Conservation (phyloP, 2,888 invertebrate species). For the Ischnura elegans region DNA sequence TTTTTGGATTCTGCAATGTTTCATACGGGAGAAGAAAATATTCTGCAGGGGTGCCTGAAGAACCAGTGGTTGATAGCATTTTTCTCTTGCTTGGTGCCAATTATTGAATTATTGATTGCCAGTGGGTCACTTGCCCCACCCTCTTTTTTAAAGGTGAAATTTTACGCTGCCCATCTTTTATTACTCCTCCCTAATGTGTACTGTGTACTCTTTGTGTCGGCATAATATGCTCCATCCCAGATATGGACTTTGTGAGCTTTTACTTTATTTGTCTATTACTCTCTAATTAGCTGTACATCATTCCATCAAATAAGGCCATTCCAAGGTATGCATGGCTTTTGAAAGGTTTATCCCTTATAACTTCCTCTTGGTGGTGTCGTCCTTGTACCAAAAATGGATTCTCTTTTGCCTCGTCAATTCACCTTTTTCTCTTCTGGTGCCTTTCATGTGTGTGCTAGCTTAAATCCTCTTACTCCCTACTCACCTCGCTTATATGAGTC, state of each 20-base stretch:
- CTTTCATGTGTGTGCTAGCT: conserved; percentile 17
- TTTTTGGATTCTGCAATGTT: not conserved
- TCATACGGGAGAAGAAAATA: not conserved
- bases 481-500: conserved; percentile 36
- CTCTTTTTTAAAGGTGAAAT: not conserved
- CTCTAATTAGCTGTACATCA: not conserved
- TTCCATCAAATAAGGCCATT: not conserved
- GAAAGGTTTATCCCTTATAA: not conserved
- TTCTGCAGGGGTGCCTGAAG: not conserved
- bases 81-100: not conserved
- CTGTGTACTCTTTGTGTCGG: not conserved
- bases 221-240: not conserved
- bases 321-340: not conserved
- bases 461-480: conserved; percentile 28
- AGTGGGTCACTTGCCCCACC: not conserved
- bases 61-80: not conserved
- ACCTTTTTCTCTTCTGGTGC: conserved; percentile 48
- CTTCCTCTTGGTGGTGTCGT: not conserved
- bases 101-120: not conserved
- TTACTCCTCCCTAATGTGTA: not conserved
- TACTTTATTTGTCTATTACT: not conserved
- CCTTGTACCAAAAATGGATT: not conserved
- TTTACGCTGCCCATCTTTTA: conserved; percentile 26
- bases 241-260: not conserved
- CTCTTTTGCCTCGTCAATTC: conserved; percentile 51